Percentiles rank a stretch among this genome's conserved stretches.
phyloP scores from a whole-genome alignment of 1,140 invertebrate species.

The Zaprionus davidi region DNA sequence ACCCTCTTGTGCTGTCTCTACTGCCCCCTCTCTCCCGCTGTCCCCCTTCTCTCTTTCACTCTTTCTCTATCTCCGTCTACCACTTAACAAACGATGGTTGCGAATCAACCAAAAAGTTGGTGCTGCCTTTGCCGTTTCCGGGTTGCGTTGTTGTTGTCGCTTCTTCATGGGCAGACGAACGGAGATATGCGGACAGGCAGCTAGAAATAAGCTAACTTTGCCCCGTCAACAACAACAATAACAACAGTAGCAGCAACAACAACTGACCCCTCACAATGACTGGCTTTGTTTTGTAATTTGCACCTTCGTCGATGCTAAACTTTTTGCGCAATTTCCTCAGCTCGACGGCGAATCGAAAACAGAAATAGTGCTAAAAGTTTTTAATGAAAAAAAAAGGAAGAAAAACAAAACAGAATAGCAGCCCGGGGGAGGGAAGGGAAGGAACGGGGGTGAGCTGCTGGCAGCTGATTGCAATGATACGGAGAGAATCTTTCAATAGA shows the following conservation, averaged over 20 bases:
- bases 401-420: background rate
- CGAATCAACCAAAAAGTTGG: slow-evolving; percentile 55
- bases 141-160: slow-evolving; percentile 15
- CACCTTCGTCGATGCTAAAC: slow-evolving; percentile 72
- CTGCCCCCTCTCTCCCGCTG: background rate
- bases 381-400: slow-evolving; percentile 42
- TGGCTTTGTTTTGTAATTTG: slow-evolving; percentile 74
- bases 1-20: background rate
- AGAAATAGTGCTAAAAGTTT: slow-evolving; percentile 35
- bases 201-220: slow-evolving; percentile 51
- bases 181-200: background rate
- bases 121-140: slow-evolving; percentile 34
- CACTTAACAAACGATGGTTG: slow-evolving; percentile 15
- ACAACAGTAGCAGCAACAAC: slow-evolving; percentile 18
- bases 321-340: slow-evolving; percentile 51
- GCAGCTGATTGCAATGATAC: slow-evolving; percentile 35
- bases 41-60: background rate
- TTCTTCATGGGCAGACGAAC: slow-evolving; percentile 19
- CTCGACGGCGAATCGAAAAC: slow-evolving; percentile 24
- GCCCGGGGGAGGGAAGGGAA: too few relatives aligned
- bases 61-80: background rate
- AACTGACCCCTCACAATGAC: slow-evolving; percentile 36
- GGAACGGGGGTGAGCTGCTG: background rate
- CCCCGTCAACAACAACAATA: slow-evolving; percentile 9
- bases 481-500: slow-evolving; percentile 43